phyloP scores from a whole-genome alignment of 2,113 vertebrate genomes.

The Corythornis vintsioides region DNA sequence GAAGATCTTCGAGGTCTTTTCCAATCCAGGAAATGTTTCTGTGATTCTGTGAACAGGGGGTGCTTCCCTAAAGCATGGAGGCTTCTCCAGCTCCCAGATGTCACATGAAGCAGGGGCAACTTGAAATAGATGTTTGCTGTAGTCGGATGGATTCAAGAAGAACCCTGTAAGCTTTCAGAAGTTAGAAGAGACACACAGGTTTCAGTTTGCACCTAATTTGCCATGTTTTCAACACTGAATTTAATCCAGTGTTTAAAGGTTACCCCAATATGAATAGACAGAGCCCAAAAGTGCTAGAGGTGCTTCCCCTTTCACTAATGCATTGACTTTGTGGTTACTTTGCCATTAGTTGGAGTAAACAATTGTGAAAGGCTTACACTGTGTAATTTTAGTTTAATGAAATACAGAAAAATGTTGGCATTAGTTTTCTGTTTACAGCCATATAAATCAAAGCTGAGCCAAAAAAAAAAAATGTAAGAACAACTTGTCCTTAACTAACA shows the following conservation, averaged over 20 bases:
- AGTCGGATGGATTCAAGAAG: not conserved
- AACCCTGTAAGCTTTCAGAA: not conserved
- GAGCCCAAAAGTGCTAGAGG: not conserved
- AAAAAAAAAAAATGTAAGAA: conserved; percentile 32
- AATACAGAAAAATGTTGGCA: conserved; percentile 38
- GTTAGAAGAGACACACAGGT: not conserved
- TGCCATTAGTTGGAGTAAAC: conserved; percentile 19
- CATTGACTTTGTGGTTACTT: conserved; percentile 31
- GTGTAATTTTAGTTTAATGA: conserved; percentile 35
- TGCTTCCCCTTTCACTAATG: not conserved
- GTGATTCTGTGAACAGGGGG: not conserved
- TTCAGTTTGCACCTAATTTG: conserved; percentile 13
- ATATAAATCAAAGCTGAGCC: conserved; percentile 37
- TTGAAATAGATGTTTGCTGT: not conserved
- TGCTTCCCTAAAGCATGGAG: not conserved
- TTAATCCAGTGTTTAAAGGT: conserved; percentile 1
- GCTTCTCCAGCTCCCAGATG: not conserved
- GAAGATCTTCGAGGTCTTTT: too few species aligned
- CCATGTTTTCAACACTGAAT: conserved; percentile 27
- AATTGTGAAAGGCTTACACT: conserved; percentile 28
- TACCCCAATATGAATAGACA: not conserved
- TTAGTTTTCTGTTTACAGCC: conserved; percentile 38
- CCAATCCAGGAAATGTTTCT: too few species aligned
- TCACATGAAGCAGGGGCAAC: not conserved
- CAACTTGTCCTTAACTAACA: conserved; percentile 27